phyloP scores from a whole-genome alignment of 2,888 invertebrate genomes.

The Muschampia plurimacula region DNA sequence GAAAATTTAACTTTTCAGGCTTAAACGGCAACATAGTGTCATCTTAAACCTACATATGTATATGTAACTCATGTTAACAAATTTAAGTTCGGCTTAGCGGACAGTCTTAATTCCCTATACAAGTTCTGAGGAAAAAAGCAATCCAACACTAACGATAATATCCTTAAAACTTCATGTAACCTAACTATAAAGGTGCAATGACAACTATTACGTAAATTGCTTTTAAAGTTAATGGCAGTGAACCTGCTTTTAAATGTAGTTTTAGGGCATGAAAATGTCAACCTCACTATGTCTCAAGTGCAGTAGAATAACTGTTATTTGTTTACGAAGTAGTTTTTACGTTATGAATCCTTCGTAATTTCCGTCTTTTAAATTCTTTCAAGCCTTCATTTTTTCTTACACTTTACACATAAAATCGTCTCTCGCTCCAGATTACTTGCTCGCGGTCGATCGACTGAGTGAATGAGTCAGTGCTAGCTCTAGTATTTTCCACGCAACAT shows the following conservation, averaged over 20 bases:
- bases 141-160: not conserved
- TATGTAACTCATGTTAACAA: not conserved
- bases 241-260: too few relatives aligned
- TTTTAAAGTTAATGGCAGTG: too few relatives aligned
- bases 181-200: too few relatives aligned
- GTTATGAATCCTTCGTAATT: too few relatives aligned
- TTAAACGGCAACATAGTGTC: not conserved
- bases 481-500: slow-evolving; percentile 16
- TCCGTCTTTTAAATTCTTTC: not conserved
- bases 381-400: not conserved
- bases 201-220: too few relatives aligned
- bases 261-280: too few relatives aligned
- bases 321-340: too few relatives aligned
- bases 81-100: not conserved
- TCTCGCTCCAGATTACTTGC: slow-evolving; percentile 5
- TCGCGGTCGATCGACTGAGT: slow-evolving; percentile 9
- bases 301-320: too few relatives aligned
- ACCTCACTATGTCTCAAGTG: too few relatives aligned
- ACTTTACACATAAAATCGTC: not conserved
- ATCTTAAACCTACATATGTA: not conserved
- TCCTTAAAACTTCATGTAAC: too few relatives aligned
- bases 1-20: not conserved
- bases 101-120: not conserved
- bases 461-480: not conserved
- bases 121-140: too few relatives aligned